Base-by-base conservation (phyloP, 2,888 invertebrate genomes). In the Thecophora atra region DNA sequence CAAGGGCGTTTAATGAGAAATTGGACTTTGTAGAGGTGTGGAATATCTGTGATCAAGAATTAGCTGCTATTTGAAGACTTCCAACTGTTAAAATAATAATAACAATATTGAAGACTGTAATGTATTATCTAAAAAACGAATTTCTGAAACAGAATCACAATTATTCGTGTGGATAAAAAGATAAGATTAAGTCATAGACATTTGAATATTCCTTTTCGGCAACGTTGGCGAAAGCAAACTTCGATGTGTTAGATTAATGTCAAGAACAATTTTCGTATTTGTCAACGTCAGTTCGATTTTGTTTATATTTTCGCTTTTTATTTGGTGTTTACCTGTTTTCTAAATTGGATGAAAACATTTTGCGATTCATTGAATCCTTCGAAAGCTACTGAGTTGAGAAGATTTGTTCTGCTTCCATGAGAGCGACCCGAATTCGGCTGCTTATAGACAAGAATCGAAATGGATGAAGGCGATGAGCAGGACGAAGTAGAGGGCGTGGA, bases 341-440 rank as follows among this genome's bases (percentile, higher is more conserved):
- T 24, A 68, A 68, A 62, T 68, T 51, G 47, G 67, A 67, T 72
- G 28, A 65, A 79, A 80, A 80, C 79, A 82, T 82, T 82, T 82
- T 82, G 80, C 82, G 78, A 81, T 82, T 82, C 82, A 82, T 81
- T 82, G 82, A 82, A 82, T 80, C 52, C 63, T 70, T 21, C 52
- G 63, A 28, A 19, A 37, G 37, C 7, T 37, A 8, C 37, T 11
- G 62, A 70, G 44, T 70, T 26, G 42, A 67, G 56, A 56, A 42
- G 67, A 42, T 56, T 67, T 64, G 64, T 67, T 67, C 56, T 56
- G 54, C 30, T 56, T 21, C 54, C 64, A 64, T 51, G 64, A 44
- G 44, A 21, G 7, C 30, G 47, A 11, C 47, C 13, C n/a, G 47
- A 47, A 5, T 11, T 47, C 47, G n/a, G 47, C n/a, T n/a, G 3